These are phyloP conservation scores for Monomorium pharaonis DNA, from an alignment of 1,140 invertebrate species.

Conservation along the genomic window DNA sequence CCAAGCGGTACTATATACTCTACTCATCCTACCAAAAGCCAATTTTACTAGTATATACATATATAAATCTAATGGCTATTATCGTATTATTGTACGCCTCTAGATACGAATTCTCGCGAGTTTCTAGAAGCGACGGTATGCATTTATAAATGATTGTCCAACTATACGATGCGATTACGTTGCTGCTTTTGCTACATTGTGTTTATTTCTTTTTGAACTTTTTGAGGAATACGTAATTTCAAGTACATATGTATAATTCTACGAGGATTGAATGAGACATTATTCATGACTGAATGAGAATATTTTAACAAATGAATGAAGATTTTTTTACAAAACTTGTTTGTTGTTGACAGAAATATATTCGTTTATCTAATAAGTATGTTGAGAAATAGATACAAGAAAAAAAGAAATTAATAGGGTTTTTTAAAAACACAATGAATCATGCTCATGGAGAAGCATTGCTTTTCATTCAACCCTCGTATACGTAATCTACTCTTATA, in stretches of 20 bases:
- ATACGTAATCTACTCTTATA: neutral
- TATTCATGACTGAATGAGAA: too few species aligned
- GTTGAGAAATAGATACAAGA: too few species aligned
- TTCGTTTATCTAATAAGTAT: too few species aligned
- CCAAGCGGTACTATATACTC: slow-evolving; percentile 42
- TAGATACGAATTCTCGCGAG: slow-evolving; percentile 30
- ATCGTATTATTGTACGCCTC: slow-evolving; percentile 41
- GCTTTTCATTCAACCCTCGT: neutral
- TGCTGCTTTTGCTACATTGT: slow-evolving; percentile 17
- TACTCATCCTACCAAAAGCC: slow-evolving; percentile 50
- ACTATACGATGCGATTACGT: slow-evolving; percentile 8
- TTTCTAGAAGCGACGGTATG: slow-evolving; percentile 25
- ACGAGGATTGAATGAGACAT: neutral
- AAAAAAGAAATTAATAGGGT: too few species aligned
- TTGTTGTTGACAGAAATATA: too few species aligned
- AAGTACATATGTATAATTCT: neutral
- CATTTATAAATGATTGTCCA: slow-evolving; percentile 14
- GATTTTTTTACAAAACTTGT: too few species aligned
- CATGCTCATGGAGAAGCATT: too few species aligned
- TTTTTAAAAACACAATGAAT: too few species aligned
- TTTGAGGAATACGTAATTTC: neutral
- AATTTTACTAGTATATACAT: slow-evolving; percentile 45
- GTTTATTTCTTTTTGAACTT: slow-evolving; percentile 55
- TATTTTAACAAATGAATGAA: too few species aligned
- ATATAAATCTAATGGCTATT: slow-evolving; percentile 48